Conservation (phyloP, 2,797 vertebrate species). For the Lutjanus argentimaculatus region DNA sequence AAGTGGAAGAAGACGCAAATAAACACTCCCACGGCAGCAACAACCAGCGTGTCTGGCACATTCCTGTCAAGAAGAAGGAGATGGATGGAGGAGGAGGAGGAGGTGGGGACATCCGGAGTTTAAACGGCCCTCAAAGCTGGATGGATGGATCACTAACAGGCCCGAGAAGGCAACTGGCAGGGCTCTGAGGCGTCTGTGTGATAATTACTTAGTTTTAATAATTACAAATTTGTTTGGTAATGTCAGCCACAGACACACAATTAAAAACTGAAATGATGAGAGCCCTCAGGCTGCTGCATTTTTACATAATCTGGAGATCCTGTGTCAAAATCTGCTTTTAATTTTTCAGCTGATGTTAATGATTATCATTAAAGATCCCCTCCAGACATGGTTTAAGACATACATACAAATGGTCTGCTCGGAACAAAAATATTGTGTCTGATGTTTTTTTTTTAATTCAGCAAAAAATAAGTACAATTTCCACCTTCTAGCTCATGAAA, state of each 20-base stretch:
- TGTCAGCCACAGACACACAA: not conserved
- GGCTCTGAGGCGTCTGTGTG: not conserved
- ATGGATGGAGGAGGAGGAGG: no score
- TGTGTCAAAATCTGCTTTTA: not conserved
- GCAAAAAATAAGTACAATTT: no score
- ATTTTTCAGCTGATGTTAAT: not conserved
- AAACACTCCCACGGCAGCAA: constrained; percentile 7
- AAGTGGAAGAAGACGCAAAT: not conserved
- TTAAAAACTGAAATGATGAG: not conserved
- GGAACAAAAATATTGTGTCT: no score
- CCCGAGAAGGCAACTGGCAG: not conserved
- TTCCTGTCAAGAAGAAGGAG: not conserved
- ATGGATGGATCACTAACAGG: not conserved
- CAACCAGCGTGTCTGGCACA: not conserved
- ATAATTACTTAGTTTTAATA: not conserved
- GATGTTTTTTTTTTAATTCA: no score
- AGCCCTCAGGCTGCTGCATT: no score
- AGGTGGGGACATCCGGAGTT: not conserved
- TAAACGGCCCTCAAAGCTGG: not conserved
- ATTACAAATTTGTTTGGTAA: not conserved
- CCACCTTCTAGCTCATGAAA: no score
- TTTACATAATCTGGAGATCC: no score
- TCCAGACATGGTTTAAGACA: no score
- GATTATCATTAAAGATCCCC: no score
- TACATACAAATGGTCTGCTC: no score